phyloP scores from a whole-genome alignment of 2,113 vertebrate genomes.

The Agapornis roseicollis region DNA sequence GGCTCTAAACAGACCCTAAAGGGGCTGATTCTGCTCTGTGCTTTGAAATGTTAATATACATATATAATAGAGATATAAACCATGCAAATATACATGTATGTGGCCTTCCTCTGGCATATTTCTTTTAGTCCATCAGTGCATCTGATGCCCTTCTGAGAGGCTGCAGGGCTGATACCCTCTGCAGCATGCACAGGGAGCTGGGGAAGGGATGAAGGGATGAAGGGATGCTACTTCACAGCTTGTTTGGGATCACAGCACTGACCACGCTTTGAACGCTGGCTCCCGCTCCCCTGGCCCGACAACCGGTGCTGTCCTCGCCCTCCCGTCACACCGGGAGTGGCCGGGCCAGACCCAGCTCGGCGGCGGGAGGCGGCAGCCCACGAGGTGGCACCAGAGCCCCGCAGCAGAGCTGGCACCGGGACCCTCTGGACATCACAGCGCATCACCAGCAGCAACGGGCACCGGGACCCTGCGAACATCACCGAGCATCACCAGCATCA shows the following conservation, averaged over 20 bases:
- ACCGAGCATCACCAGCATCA: no score
- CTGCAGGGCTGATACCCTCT: background rate
- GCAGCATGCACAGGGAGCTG: background rate
- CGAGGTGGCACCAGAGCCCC: constrained; percentile 56
- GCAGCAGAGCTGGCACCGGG: background rate
- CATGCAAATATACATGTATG: accelerated
- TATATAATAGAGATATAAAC: background rate
- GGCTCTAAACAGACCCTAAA: background rate
- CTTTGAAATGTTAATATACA: background rate
- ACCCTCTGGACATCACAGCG: background rate
- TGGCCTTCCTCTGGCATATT: background rate
- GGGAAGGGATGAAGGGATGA: background rate
- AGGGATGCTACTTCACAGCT: background rate
- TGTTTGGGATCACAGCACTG: background rate
- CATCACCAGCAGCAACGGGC: no score
- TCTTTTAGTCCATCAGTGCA: background rate
- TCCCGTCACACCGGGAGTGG: accelerated
- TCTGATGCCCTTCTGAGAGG: background rate
- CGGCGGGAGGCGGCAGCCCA: background rate
- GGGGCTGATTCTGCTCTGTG: background rate
- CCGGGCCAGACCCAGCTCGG: background rate
- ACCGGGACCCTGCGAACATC: background rate
- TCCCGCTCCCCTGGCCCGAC: accelerated
- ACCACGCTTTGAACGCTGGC: background rate
- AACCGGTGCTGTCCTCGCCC: no score